These are phyloP conservation scores for Phenganax marumi DNA, from an alignment of 92 coral and sea anemone species.

Conservation along the genomic window DNA sequence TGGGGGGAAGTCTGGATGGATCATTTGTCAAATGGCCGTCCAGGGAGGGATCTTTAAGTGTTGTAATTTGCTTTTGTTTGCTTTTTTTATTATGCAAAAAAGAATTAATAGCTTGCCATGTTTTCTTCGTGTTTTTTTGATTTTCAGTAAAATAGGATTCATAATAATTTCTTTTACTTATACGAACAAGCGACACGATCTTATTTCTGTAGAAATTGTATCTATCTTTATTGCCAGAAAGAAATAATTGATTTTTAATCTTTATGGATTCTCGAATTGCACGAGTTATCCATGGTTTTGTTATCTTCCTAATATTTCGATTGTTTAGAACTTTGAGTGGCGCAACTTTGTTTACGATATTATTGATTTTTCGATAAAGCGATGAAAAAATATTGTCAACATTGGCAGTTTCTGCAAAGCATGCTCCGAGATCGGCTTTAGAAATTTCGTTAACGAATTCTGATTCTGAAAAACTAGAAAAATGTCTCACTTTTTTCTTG, in stretches of 20 bases:
- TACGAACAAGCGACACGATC: constrained; percentile 36
- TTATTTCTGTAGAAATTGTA: constrained; percentile 44
- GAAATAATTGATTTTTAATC: constrained; percentile 23
- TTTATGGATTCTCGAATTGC: constrained; percentile 18
- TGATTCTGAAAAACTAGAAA: constrained; percentile 37
- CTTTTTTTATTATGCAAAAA: constrained; percentile 30
- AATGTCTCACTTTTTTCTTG: constrained; percentile 30
- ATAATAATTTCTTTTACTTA: constrained; percentile 50
- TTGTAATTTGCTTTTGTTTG: constrained; percentile 11
- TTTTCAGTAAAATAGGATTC: constrained; percentile 27
- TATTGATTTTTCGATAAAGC: constrained; percentile 27
- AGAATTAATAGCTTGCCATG: constrained; percentile 48
- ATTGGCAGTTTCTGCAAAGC: background rate
- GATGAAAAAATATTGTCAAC: background rate
- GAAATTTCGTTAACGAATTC: constrained; percentile 36
- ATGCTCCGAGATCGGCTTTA: constrained; percentile 9
- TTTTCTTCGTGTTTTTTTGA: constrained; percentile 30
- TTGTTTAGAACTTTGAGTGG: constrained; percentile 36
- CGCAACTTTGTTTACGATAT: constrained; percentile 44
- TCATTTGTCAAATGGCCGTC: background rate
- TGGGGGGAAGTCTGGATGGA: constrained; percentile 23
- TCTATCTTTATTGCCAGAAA: constrained; percentile 23
- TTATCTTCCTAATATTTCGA: no score
- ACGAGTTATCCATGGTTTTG: constrained; percentile 46
- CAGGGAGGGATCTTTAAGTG: constrained; percentile 24